Evolutionary conservation across 2,797 vertebrate species (phyloP), one percentile per base, ranked within the genome.

Genomic region (Falco concolor): DNA sequence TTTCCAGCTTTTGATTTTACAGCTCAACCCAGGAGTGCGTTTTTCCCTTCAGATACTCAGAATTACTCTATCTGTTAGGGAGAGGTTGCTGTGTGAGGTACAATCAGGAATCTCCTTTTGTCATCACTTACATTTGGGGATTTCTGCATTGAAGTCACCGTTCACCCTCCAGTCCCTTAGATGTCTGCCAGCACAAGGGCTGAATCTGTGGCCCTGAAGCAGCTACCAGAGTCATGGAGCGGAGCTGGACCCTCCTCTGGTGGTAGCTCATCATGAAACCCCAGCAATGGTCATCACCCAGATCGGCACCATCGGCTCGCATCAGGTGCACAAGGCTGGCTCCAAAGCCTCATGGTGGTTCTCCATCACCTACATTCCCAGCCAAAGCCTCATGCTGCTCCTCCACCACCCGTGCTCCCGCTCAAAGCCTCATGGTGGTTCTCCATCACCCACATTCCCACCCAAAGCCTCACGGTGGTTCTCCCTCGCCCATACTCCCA

Each of bases 1-100:
- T 96, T 96, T 96, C 96, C 97, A 95, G 89, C 79, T 87, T 85
- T 57, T 81, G 76, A 44, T 52, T 78, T 77, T 28, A 69, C 79
- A 96, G 90, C 44, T 92, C 76, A 36, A 49, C 36, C 56, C 91
- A 70, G 64, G n/a, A 91, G 53, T 0, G 2, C 3, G 23, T 88
- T 56, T 13, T 14, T n/a, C 47, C 54, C 42, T 27, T 61, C 90
- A 67, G 78, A 76, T 16, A 38, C 34, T 79, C 64, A 47, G 75
- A 87, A 74, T 44, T 30, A 9, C 47, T 44, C 2, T 12, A 3
- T 27, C 73, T 61, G 52, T 9, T 40, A 22, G 52, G 10, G 27
- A 65, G 52, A 67, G 8, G 56, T 6, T 64, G 32, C 36, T 25
- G 38, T 5, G 5, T 16, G 60, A 84, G 63, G 91, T 3, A 27